Percentiles rank a stretch among this genome's conserved stretches.
phyloP scores from a whole-genome alignment of 2,113 vertebrate species.

The Myotis lucifugus region DNA sequence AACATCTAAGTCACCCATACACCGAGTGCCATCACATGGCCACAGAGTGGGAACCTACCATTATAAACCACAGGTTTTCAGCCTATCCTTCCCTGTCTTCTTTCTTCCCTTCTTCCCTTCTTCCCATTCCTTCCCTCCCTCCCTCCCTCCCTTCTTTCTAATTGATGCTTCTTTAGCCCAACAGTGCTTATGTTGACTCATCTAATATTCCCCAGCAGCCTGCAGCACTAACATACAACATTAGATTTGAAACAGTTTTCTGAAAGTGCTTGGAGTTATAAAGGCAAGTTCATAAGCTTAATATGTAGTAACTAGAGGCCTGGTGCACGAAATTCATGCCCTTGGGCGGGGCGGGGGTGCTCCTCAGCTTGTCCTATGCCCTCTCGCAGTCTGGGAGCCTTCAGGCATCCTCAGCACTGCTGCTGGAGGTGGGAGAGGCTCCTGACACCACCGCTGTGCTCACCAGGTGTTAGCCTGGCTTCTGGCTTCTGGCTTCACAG shows the following conservation, averaged over 20 bases:
- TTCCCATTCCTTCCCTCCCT: background rate
- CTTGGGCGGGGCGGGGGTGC: too few relatives aligned
- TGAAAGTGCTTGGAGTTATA: conserved; percentile 33
- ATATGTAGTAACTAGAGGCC: background rate
- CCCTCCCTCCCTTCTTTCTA: conserved; percentile 15
- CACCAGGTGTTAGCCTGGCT: too few relatives aligned
- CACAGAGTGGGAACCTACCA: background rate
- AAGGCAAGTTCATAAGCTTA: conserved; percentile 49
- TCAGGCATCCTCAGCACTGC: too few relatives aligned
- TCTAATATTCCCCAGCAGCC: conserved; percentile 32
- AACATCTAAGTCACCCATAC: background rate
- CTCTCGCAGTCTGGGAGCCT: too few relatives aligned
- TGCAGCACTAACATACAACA: conserved; percentile 42
- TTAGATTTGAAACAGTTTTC: conserved; percentile 36
- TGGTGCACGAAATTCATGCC: too few relatives aligned
- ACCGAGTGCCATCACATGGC: background rate
- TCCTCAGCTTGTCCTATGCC: too few relatives aligned
- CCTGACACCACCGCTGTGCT: too few relatives aligned
- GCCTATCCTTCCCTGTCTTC: background rate
- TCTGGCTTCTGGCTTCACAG: too few relatives aligned
- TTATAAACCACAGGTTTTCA: background rate
- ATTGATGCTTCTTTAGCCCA: conserved; percentile 28
- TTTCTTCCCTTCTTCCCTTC: rapidly evolving
- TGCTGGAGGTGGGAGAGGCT: too few relatives aligned
- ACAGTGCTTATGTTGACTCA: background rate